Base-by-base conservation (phyloP, 2,113 vertebrate species). In the Syngnathus scovelli region DNA sequence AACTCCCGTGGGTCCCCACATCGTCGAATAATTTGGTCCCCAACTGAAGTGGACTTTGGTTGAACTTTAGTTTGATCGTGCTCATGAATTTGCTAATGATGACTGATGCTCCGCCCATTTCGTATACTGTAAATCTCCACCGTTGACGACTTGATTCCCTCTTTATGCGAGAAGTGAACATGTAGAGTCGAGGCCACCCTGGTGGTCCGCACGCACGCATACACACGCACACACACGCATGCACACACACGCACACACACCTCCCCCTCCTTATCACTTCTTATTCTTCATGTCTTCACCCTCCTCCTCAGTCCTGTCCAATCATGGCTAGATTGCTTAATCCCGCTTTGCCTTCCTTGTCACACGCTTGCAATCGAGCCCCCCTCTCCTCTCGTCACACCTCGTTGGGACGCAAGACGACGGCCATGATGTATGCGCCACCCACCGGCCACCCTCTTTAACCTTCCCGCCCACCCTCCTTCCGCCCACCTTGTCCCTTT, bases 221-320 rank as follows among this genome's bases (percentile, higher is more conserved):
- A 38, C 68, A 39, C 23, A 7, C 8, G 11, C 44, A 39, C 58
- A 43, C 68, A 58, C 63, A 62, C 64, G 12, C 68, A 39, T 18
- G 5, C 8, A 11, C 44, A 39, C 58, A 43, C 70, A 58, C 60
- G 59, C 64, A 33, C 67, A 27, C n/a, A 5, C 6, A 6, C 66
- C 68, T 61, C 70, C 59, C 46, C 43, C 18, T 64, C 36, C 52
- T 46, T 43, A 15, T 66, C 55, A 21, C 54, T 55, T 78, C 51
- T 68, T 61, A 67, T 76, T 82, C 74, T 81, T 68, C 81, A 71
- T 81, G 67, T 82, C 64, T 71, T 74, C 63, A 64, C 56, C 27
- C 10, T 9, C 66, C 66, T 61, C 70, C 60, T 58, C 55, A 36
- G 6, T 36, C 13, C 21, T 43, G 13, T 41, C 19, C 5, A 44